Conservation (phyloP, 2,113 vertebrate species). For the Eulacestoma nigropectus region DNA sequence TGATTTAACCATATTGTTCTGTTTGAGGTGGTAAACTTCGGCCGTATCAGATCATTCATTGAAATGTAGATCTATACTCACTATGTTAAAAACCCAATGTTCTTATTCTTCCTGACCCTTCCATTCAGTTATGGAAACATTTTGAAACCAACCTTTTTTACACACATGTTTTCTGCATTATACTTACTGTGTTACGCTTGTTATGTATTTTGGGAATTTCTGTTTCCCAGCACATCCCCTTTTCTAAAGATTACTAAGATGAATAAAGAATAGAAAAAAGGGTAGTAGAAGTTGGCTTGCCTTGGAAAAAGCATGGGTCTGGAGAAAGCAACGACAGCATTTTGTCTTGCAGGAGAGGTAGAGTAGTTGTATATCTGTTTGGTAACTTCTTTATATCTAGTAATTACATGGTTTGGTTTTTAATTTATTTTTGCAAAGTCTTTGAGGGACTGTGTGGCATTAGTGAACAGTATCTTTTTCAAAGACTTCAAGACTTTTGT, state of each 20-base stretch:
- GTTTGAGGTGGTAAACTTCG: not conserved
- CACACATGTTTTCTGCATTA: fast-evolving
- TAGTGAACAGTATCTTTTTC: not conserved
- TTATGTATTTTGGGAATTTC: not conserved
- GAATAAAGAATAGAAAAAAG: not conserved
- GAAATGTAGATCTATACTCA: not conserved
- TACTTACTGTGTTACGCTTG: not conserved
- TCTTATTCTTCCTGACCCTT: not conserved
- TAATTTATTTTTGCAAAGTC: not conserved
- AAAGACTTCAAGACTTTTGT: not conserved
- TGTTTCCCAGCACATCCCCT: not conserved
- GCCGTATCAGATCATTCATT: not conserved
- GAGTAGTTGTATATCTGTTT: not conserved
- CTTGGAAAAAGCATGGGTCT: not conserved
- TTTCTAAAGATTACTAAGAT: not conserved
- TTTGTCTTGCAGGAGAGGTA: not conserved
- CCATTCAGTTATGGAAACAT: not conserved
- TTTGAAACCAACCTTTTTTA: not conserved
- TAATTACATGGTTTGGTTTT: not conserved
- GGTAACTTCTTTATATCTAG: not conserved
- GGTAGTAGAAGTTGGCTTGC: not conserved
- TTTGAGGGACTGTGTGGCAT: not conserved
- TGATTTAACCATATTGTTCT: not conserved
- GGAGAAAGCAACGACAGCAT: not conserved
- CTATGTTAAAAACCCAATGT: not conserved